Evolutionary conservation across 2,113 vertebrate genomes (phyloP), one percentile per base, ranked within the genome.

Genomic region (Anseranas semipalmata): DNA sequence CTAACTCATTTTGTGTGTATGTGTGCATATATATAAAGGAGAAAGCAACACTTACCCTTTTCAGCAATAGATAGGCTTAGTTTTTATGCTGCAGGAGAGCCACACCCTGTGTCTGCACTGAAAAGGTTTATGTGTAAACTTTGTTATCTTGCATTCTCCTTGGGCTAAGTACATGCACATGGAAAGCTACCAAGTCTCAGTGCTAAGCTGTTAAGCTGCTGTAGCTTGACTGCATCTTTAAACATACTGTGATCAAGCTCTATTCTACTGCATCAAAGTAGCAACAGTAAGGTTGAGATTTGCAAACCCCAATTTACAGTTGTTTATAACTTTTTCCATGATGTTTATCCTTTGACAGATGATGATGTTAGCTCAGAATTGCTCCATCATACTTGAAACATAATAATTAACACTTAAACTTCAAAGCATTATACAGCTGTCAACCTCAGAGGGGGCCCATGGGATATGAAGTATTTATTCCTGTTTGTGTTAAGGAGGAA

Each of bases 361-460:
- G 53, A 48, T 80, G 75, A 46, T 71, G 37, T 90, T 88, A 71
- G 46, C 43, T 82, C 56, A 39, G 59, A 93, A 74, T 62, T 92
- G 32, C 50, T 85, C 28, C 20, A 7, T 93, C 67, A 55, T 60
- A 32, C 50, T 91, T 94, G 72, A 52, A 85, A 68, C 52, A 30
- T 52, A 93, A 82, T 87, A 82, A 93, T 85, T 88, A 90, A 71
- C 2, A 8, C 59, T 83, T 95, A 24, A 62, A 67, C 75, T 90
- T 85, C 85, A 94, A 93, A 88, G 85, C 63, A 25, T 53, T 66
- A 4, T 45, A 15, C 7, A 62, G 50, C 91, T 73, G 6, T 83
- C 15, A 79, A 59, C 67, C 50, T 66, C 21, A 16, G 45, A 74
- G 53, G 41, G 67, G 37, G 32, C 74, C n/a, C 0, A 0, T 41